These are phyloP conservation scores for Drosophila asahinai DNA, from an alignment of 1,140 invertebrate species.

Conservation along the genomic window DNA sequence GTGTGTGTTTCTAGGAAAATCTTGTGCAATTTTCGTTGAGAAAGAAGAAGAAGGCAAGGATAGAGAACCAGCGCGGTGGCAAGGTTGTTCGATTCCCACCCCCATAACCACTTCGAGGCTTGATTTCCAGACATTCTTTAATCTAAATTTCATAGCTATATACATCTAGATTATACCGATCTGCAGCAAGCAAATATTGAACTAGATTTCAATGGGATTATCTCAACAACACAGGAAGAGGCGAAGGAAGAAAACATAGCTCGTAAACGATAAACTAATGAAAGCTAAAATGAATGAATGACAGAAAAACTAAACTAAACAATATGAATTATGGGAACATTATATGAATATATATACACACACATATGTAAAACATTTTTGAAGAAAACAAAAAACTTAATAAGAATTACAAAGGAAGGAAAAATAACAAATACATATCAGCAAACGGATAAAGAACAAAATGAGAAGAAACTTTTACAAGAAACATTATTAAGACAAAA, in stretches of 20 bases:
- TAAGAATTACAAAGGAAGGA: slow-evolving; percentile 56
- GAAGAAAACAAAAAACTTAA: slow-evolving; percentile 47
- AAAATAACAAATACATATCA: slow-evolving; percentile 84
- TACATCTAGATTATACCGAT: slow-evolving; percentile 42
- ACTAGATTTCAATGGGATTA: slow-evolving; percentile 29
- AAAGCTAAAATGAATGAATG: slow-evolving; percentile 50
- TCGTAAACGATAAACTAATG: slow-evolving; percentile 61
- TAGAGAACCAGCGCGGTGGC: slow-evolving; percentile 44
- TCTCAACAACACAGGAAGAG: slow-evolving; percentile 15
- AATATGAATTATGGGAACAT: slow-evolving; percentile 85
- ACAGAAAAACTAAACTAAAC: slow-evolving; percentile 65
- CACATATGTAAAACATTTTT: slow-evolving; percentile 65
- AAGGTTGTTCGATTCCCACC: slow-evolving; percentile 37
- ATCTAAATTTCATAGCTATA: slow-evolving; percentile 54
- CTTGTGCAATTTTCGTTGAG: slow-evolving; percentile 47
- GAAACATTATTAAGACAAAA: slow-evolving; percentile 43
- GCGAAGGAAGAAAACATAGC: slow-evolving; percentile 47
- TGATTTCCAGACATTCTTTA: slow-evolving; percentile 62
- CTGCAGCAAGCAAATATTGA: slow-evolving; percentile 39
- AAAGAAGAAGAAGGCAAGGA: slow-evolving; percentile 11
- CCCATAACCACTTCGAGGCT: slow-evolving; percentile 36
- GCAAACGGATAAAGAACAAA: slow-evolving; percentile 63
- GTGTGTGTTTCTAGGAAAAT: slow-evolving; percentile 25
- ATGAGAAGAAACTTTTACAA: slow-evolving; percentile 60
- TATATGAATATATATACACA: slow-evolving; percentile 69